Percentiles rank a stretch among this genome's conserved stretches.
phyloP scores from a whole-genome alignment of 2,113 vertebrate species.

The Peromyscus californicus region DNA sequence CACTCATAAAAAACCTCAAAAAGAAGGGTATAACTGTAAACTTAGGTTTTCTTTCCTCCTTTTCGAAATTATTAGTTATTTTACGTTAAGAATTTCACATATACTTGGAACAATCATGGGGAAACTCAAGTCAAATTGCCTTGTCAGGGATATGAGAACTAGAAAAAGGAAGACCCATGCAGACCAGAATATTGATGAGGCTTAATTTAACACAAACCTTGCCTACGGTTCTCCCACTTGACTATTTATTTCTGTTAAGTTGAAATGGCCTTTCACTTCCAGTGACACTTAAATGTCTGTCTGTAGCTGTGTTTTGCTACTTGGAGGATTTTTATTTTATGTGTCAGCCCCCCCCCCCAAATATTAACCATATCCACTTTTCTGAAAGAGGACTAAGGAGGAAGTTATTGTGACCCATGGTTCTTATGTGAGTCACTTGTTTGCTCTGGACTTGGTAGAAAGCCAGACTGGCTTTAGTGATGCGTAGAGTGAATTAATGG shows the following conservation, averaged over 20 bases:
- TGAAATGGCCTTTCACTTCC: not conserved
- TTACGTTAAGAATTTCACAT: not conserved
- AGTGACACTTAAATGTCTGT: not conserved
- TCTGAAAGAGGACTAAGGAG: slow-evolving; percentile 6
- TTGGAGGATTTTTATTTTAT: not conserved
- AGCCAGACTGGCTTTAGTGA: not conserved
- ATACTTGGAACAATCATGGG: slow-evolving; percentile 4
- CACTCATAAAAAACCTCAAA: not conserved
- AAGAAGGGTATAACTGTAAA: not conserved
- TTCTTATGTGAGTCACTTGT: not conserved
- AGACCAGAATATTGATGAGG: not conserved
- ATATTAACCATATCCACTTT: not conserved
- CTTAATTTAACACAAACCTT: not conserved
- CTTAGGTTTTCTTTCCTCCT: not conserved
- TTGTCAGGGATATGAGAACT: not conserved
- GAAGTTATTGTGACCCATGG: not conserved
- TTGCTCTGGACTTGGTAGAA: not conserved
- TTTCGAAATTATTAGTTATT: not conserved
- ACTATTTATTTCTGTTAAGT: not conserved
- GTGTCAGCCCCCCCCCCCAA: not conserved
- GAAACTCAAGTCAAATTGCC: not conserved
- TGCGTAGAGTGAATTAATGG: not conserved
- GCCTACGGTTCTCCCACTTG: not conserved
- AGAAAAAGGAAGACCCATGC: not conserved
- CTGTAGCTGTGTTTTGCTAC: not conserved